These are phyloP conservation scores for Matsumyia berberina DNA, from an alignment of 2,888 invertebrate species.

Conservation along the genomic window DNA sequence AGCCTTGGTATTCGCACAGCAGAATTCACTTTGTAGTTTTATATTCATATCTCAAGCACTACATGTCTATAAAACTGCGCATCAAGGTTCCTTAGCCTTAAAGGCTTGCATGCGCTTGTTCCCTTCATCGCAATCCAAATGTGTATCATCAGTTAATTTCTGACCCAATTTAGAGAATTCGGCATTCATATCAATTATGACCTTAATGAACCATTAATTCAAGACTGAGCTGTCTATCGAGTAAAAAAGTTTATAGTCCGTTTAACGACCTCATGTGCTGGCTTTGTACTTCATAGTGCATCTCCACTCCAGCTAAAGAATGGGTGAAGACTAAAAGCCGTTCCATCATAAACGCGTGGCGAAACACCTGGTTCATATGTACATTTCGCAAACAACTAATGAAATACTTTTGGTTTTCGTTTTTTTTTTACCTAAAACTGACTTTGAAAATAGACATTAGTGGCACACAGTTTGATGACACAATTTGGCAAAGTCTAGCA, in stretches of 20 bases:
- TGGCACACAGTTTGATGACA: too few relatives aligned
- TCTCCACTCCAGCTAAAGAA: background rate
- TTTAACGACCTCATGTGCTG: conserved; percentile 1
- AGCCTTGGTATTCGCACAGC: too few relatives aligned
- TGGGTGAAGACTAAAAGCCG: background rate
- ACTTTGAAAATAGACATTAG: too few relatives aligned
- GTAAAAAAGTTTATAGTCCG: conserved; percentile 4
- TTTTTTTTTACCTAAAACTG: too few relatives aligned
- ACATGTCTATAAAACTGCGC: too few relatives aligned
- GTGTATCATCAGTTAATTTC: conserved; percentile 10
- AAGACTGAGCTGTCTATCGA: background rate
- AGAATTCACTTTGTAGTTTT: too few relatives aligned
- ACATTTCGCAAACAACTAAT: conserved; percentile 16
- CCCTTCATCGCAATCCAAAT: too few relatives aligned
- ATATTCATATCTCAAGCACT: too few relatives aligned
- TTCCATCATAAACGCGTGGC: background rate
- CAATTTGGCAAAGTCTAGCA: too few relatives aligned
- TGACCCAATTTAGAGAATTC: conserved; percentile 1
- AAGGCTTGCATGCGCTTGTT: too few relatives aligned
- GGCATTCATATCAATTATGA: conserved; percentile 16
- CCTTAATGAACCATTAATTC: conserved; percentile 25
- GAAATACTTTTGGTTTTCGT: too few relatives aligned
- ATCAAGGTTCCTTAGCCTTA: too few relatives aligned
- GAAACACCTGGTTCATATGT: conserved; percentile 10
- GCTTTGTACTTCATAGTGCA: background rate